Evolutionary conservation across 1,140 invertebrate genomes (phyloP).

Genomic region (Alviniconcha marisindica): DNA sequence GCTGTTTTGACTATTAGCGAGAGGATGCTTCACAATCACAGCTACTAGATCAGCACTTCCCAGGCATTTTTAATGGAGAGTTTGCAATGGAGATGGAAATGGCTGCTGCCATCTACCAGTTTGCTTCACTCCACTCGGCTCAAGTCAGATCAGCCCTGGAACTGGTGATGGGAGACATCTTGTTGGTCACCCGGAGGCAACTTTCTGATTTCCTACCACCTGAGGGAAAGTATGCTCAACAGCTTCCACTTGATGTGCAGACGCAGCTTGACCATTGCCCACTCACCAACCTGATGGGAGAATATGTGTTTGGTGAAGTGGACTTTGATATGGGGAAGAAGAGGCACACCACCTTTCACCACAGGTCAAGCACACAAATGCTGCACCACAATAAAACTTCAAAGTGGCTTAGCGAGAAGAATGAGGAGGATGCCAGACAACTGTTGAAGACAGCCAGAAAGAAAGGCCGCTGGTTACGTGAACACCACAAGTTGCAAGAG

Average conservation of each 20-base stretch:
- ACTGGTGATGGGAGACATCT: not conserved
- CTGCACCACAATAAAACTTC: not conserved
- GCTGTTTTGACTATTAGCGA: too few relatives aligned
- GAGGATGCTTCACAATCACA: too few relatives aligned
- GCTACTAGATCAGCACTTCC: too few relatives aligned
- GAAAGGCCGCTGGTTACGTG: not conserved
- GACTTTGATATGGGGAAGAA: not conserved
- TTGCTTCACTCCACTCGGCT: too few relatives aligned
- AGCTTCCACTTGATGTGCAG: too few relatives aligned
- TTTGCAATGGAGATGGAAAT: not conserved
- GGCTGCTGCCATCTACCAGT: too few relatives aligned
- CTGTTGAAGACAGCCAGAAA: not conserved
- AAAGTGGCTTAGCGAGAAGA: not conserved
- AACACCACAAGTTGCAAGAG: not conserved
- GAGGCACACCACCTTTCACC: not conserved
- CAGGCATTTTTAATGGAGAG: too few relatives aligned
- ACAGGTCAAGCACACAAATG: not conserved
- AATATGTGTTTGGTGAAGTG: slow-evolving; percentile 19
- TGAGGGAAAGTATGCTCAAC: not conserved
- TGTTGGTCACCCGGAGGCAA: not conserved
- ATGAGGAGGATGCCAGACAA: not conserved
- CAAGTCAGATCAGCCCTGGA: not conserved
- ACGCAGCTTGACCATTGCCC: slow-evolving; percentile 20
- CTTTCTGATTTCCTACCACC: not conserved
- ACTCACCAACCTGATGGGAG: slow-evolving; percentile 31